Conservation (phyloP, 2,888 invertebrate genomes). For the Cerastis leucographa region DNA sequence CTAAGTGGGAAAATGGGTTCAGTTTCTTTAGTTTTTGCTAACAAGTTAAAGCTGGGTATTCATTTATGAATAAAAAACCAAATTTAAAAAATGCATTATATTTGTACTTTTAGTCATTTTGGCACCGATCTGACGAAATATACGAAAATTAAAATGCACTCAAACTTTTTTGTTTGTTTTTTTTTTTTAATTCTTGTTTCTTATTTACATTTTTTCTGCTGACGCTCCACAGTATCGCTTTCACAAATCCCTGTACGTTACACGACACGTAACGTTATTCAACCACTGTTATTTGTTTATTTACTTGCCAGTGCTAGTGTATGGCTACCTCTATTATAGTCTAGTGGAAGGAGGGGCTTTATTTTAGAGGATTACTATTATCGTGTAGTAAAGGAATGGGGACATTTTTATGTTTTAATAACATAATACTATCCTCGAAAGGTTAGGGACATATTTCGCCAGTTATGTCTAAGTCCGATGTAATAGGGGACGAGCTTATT, state of each 20-base stretch:
- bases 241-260: slow-evolving; percentile 74
- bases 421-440: too few species aligned
- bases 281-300: slow-evolving; percentile 72
- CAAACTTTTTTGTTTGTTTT: not conserved
- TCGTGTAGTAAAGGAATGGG: too few species aligned
- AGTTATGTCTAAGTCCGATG: too few species aligned
- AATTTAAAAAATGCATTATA: too few species aligned
- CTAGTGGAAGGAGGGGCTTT: slow-evolving; percentile 1
- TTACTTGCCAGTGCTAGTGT: slow-evolving; percentile 18
- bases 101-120: too few species aligned
- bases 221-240: slow-evolving; percentile 75
- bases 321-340: slow-evolving; percentile 9
- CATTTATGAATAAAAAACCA: too few species aligned
- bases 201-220: slow-evolving; percentile 64
- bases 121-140: too few species aligned
- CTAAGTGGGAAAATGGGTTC: not conserved
- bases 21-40: too few species aligned
- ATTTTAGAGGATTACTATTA: not conserved
- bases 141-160: not conserved
- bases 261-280: slow-evolving; percentile 76
- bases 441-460: too few species aligned
- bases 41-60: too few species aligned
- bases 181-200: not conserved
- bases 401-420: too few species aligned
- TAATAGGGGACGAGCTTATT: too few species aligned